These are phyloP conservation scores for Bos taurus DNA, from an alignment of 2,113 vertebrate species.

Conservation along the genomic window ARS-UCD2.0 NC_037343.1:7914501-7915000, in stretches of 20 bases:
- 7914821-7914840: not conserved
- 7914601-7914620: not conserved
- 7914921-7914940: not conserved
- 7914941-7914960: not conserved
- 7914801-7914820: not conserved
- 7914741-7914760: not conserved
- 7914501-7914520: not conserved
- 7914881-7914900: not conserved
- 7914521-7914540: not conserved
- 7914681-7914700: not conserved
- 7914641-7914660: not conserved
- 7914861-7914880: not conserved
- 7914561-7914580: not conserved
- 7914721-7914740: not conserved
- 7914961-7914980: not conserved
- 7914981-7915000: not conserved
- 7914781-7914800: not conserved
- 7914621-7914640: not conserved
- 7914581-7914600: not conserved
- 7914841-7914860: not conserved
- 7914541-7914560: not conserved
- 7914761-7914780: not conserved
- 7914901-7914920: no score
- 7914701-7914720: not conserved
- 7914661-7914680: not conserved